phyloP scores from a whole-genome alignment of 2,113 vertebrate genomes.

The Xyrauchen texanus region DNA sequence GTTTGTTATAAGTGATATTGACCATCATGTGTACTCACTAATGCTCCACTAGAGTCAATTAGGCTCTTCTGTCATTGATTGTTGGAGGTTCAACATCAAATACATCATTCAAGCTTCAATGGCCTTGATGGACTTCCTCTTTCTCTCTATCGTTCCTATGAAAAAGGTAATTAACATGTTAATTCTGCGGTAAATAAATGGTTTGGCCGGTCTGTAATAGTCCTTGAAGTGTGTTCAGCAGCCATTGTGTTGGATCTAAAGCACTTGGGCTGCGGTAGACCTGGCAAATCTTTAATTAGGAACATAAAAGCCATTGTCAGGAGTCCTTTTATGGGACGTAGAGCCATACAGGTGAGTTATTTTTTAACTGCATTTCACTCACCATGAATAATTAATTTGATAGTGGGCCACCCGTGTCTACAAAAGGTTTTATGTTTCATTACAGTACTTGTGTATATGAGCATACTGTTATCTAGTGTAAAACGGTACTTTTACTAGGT shows the following conservation, averaged over 20 bases:
- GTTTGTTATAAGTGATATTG: background rate
- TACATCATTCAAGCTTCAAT: background rate
- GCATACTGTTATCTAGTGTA: background rate
- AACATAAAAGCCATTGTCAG: conserved; percentile 14
- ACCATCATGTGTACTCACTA: background rate
- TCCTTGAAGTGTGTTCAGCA: background rate
- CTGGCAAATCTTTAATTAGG: conserved; percentile 16
- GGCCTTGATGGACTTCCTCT: background rate
- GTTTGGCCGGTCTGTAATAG: background rate
- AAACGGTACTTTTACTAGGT: background rate
- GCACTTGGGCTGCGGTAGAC: background rate
- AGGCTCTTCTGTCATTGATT: conserved; percentile 6
- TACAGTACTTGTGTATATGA: background rate
- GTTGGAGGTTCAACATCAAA: background rate
- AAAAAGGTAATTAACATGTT: conserved; percentile 23
- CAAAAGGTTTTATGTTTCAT: background rate
- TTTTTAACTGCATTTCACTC: background rate
- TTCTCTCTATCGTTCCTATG: background rate
- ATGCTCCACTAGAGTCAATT: conserved; percentile 4
- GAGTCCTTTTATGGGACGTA: conserved; percentile 1
- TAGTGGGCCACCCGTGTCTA: background rate
- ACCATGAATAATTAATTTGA: background rate
- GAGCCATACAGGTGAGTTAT: background rate
- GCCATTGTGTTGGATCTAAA: conserved; percentile 24
- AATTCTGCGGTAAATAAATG: conserved; percentile 5